Percentiles rank a stretch among this genome's conserved stretches.
These are phyloP conservation scores for Temnothorax longispinosus DNA, from an alignment of 1,140 invertebrate genomes.

Conservation along the genomic window DNA sequence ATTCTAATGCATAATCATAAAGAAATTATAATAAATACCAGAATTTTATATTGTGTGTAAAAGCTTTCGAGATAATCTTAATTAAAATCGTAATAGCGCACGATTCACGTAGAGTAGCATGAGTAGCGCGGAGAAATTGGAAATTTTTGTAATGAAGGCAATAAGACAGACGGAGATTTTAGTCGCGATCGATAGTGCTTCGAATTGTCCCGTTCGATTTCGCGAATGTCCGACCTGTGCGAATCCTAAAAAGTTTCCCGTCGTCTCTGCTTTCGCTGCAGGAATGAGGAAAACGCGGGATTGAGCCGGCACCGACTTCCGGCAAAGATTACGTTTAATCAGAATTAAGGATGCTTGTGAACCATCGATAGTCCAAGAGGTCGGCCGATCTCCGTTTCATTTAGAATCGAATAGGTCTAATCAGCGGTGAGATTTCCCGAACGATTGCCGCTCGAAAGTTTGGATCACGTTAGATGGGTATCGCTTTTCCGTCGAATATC, in stretches of 20 bases:
- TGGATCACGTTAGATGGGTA: constrained; percentile 5
- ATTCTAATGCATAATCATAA: too few relatives aligned
- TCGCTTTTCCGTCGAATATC: constrained; percentile 41
- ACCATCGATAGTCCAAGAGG: constrained; percentile 35
- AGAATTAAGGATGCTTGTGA: constrained; percentile 69
- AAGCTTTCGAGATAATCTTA: not conserved
- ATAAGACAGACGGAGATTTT: constrained; percentile 14
- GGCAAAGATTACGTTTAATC: constrained; percentile 69
- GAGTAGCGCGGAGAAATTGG: not conserved
- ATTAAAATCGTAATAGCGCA: constrained; percentile 5
- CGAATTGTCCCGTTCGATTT: constrained; percentile 40
- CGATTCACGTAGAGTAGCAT: not conserved
- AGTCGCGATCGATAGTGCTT: not conserved
- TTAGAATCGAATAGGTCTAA: constrained; percentile 62
- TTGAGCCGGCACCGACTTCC: not conserved
- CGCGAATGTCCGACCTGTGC: constrained; percentile 3
- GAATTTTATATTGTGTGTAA: not conserved
- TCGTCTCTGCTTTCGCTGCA: not conserved
- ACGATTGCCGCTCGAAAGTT: constrained; percentile 35
- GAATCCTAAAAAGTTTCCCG: constrained; percentile 52
- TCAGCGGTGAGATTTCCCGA: constrained; percentile 46
- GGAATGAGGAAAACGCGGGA: constrained; percentile 1
- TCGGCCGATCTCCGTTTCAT: constrained; percentile 63
- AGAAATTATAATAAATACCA: not conserved
- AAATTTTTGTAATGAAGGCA: constrained; percentile 7